A percentile compares a stretch with the other conserved stretches of the same genome.
Conservation (phyloP, 2,113 vertebrate species). For the Aegotheles bennettii region DNA sequence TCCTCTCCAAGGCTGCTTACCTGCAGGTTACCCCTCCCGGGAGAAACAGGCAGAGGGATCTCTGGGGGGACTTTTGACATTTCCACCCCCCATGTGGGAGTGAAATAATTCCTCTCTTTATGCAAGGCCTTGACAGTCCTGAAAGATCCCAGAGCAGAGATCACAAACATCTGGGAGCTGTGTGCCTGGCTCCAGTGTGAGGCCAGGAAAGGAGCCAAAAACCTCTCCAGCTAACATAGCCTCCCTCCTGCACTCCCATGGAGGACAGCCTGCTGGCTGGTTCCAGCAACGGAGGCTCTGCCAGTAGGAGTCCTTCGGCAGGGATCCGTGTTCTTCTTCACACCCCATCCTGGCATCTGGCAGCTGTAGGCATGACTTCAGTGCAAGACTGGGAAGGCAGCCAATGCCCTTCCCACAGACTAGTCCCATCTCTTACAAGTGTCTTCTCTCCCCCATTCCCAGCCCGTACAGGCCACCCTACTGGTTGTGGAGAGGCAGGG, state of each 20-base stretch:
- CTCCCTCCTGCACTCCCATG: not conserved
- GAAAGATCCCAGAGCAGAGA: constrained; percentile 34
- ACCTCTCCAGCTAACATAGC: not conserved
- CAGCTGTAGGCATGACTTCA: constrained; percentile 3
- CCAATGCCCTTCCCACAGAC: constrained; percentile 1
- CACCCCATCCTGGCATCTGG: not conserved
- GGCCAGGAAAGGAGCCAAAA: constrained; percentile 20
- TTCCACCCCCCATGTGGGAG: not conserved
- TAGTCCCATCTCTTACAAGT: not conserved
- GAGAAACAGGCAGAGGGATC: not conserved
- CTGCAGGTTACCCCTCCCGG: not conserved
- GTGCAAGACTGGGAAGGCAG: not conserved
- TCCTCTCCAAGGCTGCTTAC: not conserved
- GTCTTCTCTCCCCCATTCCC: not conserved
- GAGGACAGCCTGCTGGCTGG: not conserved
- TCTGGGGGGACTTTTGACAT: not conserved
- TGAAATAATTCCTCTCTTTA: constrained; percentile 11
- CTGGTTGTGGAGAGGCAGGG: not conserved
- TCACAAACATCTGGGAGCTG: constrained; percentile 15
- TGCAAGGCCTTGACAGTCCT: not conserved
- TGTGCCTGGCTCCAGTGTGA: constrained; percentile 7
- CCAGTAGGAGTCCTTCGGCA: not conserved
- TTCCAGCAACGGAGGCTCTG: not conserved
- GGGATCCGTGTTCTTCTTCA: not conserved
- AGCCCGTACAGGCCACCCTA: not conserved